These are phyloP conservation scores for Potamarius usumacintae DNA, from an alignment of 2,113 vertebrate species.

Conservation along the genomic window DNA sequence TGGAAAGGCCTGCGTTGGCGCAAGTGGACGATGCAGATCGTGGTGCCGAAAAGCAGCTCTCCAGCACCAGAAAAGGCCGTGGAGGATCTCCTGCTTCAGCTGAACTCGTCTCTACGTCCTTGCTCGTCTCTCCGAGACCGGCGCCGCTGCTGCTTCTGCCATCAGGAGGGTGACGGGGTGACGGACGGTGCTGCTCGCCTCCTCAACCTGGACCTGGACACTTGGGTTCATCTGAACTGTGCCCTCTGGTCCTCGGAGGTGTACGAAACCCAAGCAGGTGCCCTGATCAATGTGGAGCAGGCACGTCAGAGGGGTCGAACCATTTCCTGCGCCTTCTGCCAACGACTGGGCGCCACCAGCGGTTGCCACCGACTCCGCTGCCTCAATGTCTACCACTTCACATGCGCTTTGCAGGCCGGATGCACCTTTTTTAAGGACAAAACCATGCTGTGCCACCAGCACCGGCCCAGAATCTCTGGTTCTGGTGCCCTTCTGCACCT, in stretches of 20 bases:
- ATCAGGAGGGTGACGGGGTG: slow-evolving; percentile 90
- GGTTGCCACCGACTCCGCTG: slow-evolving; percentile 94
- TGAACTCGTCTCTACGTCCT: slow-evolving; percentile 86
- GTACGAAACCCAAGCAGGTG: slow-evolving; percentile 98
- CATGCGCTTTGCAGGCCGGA: slow-evolving; percentile 93
- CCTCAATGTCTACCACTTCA: slow-evolving; percentile 97
- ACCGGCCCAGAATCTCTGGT: slow-evolving; percentile 83
- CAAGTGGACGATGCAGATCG: slow-evolving; percentile 91
- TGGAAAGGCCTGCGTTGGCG: slow-evolving; percentile 93
- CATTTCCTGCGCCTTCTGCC: slow-evolving; percentile 90
- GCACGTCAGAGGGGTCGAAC: slow-evolving; percentile 87
- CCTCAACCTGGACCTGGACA: slow-evolving; percentile 93
- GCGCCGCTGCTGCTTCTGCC: slow-evolving; percentile 94
- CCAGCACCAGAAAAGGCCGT: slow-evolving; percentile 87
- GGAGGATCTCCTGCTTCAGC: slow-evolving; percentile 84
- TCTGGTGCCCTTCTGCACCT: slow-evolving; percentile 62
- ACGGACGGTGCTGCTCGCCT: slow-evolving; percentile 92
- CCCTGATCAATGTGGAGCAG: slow-evolving; percentile 94
- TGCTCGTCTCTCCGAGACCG: slow-evolving; percentile 82
- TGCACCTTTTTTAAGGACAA: slow-evolving; percentile 99
- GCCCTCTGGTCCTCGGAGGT: slow-evolving; percentile 98
- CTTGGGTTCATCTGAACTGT: slow-evolving; percentile 97
- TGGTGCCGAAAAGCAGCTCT: slow-evolving; percentile 81
- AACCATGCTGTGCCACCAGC: slow-evolving; percentile 96
- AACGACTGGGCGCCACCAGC: slow-evolving; percentile 91